Evolutionary conservation across 1,140 invertebrate species (phyloP).

Genomic region (Oreohelix idahoensis): DNA sequence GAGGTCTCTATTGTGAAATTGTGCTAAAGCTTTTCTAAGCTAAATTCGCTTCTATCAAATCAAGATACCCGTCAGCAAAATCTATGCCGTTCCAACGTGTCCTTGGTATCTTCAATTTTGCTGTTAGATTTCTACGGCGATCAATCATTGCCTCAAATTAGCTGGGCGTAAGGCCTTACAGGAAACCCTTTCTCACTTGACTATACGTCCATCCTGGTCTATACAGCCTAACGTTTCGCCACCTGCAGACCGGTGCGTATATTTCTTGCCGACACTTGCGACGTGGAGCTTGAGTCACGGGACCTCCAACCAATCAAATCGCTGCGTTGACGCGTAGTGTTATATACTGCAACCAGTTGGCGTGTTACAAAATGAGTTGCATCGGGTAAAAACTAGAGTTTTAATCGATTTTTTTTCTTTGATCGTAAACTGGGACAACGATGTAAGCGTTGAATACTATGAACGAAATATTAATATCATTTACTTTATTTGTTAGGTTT

Average conservation of each 20-base stretch:
- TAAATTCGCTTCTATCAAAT: background rate
- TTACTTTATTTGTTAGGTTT: too few relatives aligned
- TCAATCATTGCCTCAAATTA: conserved; percentile 34
- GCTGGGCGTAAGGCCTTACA: background rate
- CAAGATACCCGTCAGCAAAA: conserved; percentile 21
- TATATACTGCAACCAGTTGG: conserved; percentile 39
- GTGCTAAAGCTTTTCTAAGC: background rate
- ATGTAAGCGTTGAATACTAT: too few relatives aligned
- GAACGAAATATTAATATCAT: too few relatives aligned
- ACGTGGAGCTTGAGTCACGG: conserved; percentile 40
- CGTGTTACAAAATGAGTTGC: background rate
- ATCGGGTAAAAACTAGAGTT: too few relatives aligned
- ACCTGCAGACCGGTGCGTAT: conserved; percentile 35
- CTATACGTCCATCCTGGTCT: conserved; percentile 36
- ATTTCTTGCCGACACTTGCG: conserved; percentile 39
- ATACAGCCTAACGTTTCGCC: conserved; percentile 34
- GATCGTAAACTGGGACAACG: too few relatives aligned
- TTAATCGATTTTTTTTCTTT: too few relatives aligned
- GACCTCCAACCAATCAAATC: conserved; percentile 37
- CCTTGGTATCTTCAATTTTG: background rate
- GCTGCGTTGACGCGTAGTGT: background rate
- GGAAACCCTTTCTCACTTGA: background rate
- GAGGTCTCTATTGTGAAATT: background rate
- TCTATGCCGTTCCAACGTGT: background rate
- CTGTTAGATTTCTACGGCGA: conserved; percentile 14